These are phyloP conservation scores for Heliconius ismenius DNA, from an alignment of 2,888 invertebrate species.

Conservation along the genomic window DNA sequence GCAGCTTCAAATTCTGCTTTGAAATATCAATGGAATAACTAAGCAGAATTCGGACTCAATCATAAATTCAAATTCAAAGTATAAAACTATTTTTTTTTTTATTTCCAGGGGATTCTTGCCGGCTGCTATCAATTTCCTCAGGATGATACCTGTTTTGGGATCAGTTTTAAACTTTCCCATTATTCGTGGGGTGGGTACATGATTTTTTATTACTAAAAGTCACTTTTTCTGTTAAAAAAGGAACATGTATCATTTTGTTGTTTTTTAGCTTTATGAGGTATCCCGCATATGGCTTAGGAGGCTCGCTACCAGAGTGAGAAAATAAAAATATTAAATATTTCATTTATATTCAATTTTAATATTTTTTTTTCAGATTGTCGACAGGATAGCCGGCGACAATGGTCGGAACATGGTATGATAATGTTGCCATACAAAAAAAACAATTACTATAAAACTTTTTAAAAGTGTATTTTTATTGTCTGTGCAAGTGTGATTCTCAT, in stretches of 20 bases:
- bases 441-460: constrained; percentile 46
- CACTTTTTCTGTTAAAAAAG: too few relatives aligned
- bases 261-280: too few relatives aligned
- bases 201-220: not conserved
- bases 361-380: constrained; percentile 84
- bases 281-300: too few relatives aligned
- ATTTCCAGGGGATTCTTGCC: constrained; percentile 95
- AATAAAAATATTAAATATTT: too few relatives aligned
- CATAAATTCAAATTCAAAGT: not conserved
- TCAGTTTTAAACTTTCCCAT: constrained; percentile 94
- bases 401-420: constrained; percentile 91
- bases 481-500: constrained; percentile 48
- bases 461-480: constrained; percentile 47
- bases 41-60: not conserved
- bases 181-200: constrained; percentile 86
- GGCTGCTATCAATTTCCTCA: constrained; percentile 95
- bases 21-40: not conserved
- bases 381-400: constrained; percentile 90
- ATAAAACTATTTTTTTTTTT: not conserved
- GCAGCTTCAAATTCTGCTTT: too few relatives aligned
- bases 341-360: not conserved
- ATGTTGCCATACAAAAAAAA: constrained; percentile 53
- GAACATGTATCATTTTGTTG: too few relatives aligned
- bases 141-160: constrained; percentile 95
- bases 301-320: too few relatives aligned